Conservation (phyloP, 2,797 vertebrate genomes). For the Tiaroga cobitis region DNA sequence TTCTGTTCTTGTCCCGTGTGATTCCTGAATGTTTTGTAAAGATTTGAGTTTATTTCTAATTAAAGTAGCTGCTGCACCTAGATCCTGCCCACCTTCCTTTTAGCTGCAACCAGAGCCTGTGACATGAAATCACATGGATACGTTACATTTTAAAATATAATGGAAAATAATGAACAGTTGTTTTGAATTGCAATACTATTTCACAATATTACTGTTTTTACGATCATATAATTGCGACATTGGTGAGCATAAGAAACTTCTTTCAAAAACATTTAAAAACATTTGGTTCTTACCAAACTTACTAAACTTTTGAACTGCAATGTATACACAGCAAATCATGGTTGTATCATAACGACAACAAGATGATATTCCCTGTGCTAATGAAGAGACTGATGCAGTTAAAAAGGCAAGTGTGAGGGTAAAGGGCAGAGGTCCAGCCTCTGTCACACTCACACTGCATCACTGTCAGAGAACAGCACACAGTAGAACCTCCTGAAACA, state of each 20-base stretch:
- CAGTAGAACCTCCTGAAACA: slow-evolving; percentile 31
- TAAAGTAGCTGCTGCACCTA: too few species aligned
- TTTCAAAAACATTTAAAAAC: not conserved
- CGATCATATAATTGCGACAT: not conserved
- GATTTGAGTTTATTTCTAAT: too few species aligned
- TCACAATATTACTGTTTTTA: not conserved
- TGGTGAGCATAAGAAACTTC: not conserved
- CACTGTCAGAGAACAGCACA: slow-evolving; percentile 19
- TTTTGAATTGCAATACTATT: not conserved
- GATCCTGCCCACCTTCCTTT: too few species aligned
- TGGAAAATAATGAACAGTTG: not conserved
- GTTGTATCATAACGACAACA: slow-evolving; percentile 8
- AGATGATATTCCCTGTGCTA: slow-evolving; percentile 1
- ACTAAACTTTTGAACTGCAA: not conserved
- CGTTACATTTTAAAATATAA: not conserved
- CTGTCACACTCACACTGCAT: slow-evolving; percentile 29
- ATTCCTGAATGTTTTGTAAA: too few species aligned
- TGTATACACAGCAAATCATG: not conserved
- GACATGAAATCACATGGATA: not conserved
- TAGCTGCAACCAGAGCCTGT: too few species aligned
- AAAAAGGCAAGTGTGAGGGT: slow-evolving; percentile 29
- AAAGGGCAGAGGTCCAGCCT: slow-evolving; percentile 22
- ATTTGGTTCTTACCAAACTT: not conserved
- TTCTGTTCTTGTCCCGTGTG: too few species aligned
- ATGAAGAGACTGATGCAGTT: slow-evolving; percentile 21